A percentile compares a stretch with the other conserved stretches of the same genome.
These are phyloP conservation scores for Streptopelia turtur DNA, from an alignment of 2,797 vertebrate genomes.

Conservation along the genomic window DNA sequence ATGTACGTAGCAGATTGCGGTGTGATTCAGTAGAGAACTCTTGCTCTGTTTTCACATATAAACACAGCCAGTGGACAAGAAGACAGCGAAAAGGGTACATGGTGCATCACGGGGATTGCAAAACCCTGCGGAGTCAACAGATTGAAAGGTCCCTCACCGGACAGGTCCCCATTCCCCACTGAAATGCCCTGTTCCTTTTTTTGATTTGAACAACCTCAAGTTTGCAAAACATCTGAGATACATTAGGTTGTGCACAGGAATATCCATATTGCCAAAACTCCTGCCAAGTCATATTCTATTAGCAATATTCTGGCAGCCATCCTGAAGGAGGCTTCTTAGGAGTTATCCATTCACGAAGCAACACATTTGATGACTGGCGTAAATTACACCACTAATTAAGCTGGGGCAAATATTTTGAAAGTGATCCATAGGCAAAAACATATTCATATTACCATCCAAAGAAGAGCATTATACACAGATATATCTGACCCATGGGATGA, in stretches of 20 bases:
- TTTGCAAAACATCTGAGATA: not conserved
- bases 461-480: not conserved
- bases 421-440: not conserved
- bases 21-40: slow-evolving; percentile 3
- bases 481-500: not conserved
- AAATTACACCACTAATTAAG: not conserved
- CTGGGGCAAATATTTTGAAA: not conserved
- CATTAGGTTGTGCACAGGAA: not conserved
- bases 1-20: not conserved
- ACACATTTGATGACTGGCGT: not conserved
- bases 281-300: not conserved
- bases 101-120: not conserved
- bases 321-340: not conserved
- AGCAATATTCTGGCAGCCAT: not conserved
- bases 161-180: not conserved
- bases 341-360: not conserved
- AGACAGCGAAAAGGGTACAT: not conserved
- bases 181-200: not conserved
- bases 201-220: not conserved
- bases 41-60: not conserved
- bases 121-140: not conserved
- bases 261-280: not conserved
- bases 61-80: not conserved
- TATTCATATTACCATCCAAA: not conserved
- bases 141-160: not conserved